Base-by-base conservation (phyloP, 2,113 vertebrate genomes). In the Macroglossus sobrinus region DNA sequence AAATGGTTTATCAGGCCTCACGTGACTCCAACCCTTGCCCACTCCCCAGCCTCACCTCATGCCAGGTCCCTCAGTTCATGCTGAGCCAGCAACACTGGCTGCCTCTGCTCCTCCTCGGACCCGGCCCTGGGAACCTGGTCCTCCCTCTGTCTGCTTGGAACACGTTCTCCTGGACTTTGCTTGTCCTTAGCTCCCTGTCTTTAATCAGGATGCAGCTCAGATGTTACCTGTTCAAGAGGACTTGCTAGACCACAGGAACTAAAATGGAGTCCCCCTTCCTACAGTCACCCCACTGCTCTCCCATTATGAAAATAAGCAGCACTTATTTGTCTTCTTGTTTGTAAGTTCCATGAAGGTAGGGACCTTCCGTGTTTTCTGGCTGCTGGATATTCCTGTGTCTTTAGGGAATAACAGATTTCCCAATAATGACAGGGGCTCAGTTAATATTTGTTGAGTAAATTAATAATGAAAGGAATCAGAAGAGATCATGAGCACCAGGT, bases 11-110 rank as follows among this genome's bases (percentile, higher is more conserved):
- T 9, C 33, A 40, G 24, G 33, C 14, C 45, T 40, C 68, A 50
- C 2, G 0, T 26, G 10, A 10, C 10, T 6, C 33, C 21, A 43
- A 2, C 13, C 3, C 4, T 61, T 16, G 3, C 5, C 66, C 16
- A 2, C 2, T 30, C 30, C 24, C 43, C 30, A 30, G 0, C 33
- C 12, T 87, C 55, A 13, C 35, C 19, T 79, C 7, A 57, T 24
- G 8, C 1, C 2, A 3, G 12, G 11, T 14, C 45, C n/a, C 2
- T 30, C 33, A 28, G 26, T 33, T 40, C 11, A 0, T n/a, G 5
- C 26, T 22, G n/a, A 75, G 26, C 30, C 47, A 75, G 22, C 30
- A 21, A 16, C 43, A 14, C 28, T 33, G 19, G 21, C n/a, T 8
- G 4, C 26, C 33, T 78, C 24, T 43, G 11, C 50, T 50, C 50